Percentiles rank a stretch among this genome's conserved stretches.
Conservation (phyloP, 2,113 vertebrate genomes). For the Macrotis lagotis region DNA sequence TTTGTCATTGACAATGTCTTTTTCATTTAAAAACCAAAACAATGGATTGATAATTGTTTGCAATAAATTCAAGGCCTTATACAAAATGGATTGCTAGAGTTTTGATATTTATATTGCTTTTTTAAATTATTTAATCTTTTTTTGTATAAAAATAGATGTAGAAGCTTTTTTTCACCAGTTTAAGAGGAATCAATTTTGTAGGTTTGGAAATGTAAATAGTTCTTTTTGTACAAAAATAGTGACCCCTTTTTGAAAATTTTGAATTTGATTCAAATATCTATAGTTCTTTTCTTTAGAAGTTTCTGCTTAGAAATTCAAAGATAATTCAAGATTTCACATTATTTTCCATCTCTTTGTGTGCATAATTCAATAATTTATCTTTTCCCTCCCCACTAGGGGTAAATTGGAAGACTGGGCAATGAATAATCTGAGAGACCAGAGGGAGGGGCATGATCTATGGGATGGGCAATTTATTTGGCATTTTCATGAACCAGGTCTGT, state of each 20-base stretch:
- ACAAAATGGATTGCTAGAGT: neutral
- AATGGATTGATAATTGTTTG: neutral
- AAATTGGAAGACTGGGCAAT: neutral
- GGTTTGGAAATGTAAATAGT: accelerated
- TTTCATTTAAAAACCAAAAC: slow-evolving; percentile 1
- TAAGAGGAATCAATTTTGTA: neutral
- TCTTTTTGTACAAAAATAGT: accelerated
- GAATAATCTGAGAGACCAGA: neutral
- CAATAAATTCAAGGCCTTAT: neutral
- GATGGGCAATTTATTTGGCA: neutral
- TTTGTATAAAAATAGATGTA: neutral
- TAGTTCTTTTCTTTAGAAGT: neutral
- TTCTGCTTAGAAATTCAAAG: neutral
- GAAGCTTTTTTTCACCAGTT: neutral
- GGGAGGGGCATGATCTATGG: neutral
- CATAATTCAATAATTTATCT: neutral
- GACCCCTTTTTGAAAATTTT: neutral
- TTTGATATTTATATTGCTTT: accelerated
- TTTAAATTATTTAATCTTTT: neutral
- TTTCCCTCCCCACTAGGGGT: neutral
- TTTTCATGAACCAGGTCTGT: neutral
- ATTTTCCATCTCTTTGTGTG: neutral
- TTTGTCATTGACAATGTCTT: slow-evolving; percentile 51
- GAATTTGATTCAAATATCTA: neutral
- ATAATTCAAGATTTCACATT: neutral